Conservation (phyloP, 2,888 invertebrate species). For the Idaea straminata region DNA sequence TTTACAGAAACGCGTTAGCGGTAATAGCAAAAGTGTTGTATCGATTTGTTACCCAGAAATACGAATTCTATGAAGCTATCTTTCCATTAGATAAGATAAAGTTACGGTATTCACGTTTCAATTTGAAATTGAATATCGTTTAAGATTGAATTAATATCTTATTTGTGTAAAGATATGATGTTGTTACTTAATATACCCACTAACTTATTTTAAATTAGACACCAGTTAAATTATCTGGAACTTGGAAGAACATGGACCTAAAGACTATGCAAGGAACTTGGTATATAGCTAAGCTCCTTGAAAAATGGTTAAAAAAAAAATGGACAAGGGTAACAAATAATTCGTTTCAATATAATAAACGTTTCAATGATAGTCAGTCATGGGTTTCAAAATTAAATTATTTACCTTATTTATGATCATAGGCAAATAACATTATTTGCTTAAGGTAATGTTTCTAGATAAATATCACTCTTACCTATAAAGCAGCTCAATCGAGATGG, state of each 20-base stretch:
- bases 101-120: not conserved
- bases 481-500: not conserved
- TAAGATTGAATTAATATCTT: not conserved
- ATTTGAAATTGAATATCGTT: not conserved
- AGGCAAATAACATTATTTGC: too few species aligned
- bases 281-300: too few species aligned
- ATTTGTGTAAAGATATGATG: not conserved
- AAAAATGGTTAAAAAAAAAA: too few species aligned
- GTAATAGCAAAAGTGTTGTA: too few species aligned
- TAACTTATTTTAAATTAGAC: not conserved
- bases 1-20: too few species aligned
- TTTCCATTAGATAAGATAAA: not conserved
- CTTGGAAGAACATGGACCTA: too few species aligned
- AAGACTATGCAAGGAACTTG: too few species aligned
- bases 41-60: not conserved
- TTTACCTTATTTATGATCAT: too few species aligned
- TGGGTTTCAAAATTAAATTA: too few species aligned
- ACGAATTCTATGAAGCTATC: constrained; percentile 3
- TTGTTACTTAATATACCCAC: not conserved
- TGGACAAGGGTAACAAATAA: too few species aligned
- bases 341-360: too few species aligned
- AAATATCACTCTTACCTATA: not conserved
- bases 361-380: too few species aligned
- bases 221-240: not conserved
- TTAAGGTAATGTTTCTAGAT: not conserved